Evolutionary conservation across 2,113 vertebrate genomes (phyloP).

Genomic region (Hemiprocne comata): DNA sequence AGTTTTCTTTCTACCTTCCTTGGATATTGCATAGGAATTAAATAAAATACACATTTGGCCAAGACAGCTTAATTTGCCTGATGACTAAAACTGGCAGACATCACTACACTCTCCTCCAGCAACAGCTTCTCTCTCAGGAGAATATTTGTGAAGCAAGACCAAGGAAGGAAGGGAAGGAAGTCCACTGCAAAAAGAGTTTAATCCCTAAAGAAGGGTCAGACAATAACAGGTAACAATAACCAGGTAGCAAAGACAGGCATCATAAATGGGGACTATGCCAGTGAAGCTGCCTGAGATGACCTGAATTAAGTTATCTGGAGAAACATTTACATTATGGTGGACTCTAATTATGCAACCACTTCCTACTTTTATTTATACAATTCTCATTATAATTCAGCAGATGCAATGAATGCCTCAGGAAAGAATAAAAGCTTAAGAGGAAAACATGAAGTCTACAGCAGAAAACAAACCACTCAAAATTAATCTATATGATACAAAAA

Average conservation of each 20-base stretch:
- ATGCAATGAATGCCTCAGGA: neutral
- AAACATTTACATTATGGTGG: neutral
- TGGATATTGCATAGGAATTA: too few species aligned
- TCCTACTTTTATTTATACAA: neutral
- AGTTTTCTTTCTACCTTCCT: too few species aligned
- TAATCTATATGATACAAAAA: neutral
- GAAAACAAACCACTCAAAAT: neutral
- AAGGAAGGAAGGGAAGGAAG: neutral
- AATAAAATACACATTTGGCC: neutral
- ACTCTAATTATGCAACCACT: neutral
- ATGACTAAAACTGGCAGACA: neutral
- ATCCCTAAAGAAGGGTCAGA: neutral
- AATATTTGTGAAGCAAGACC: neutral
- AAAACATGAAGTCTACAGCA: neutral
- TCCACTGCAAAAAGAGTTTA: neutral
- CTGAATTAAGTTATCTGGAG: neutral
- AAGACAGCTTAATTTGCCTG: neutral
- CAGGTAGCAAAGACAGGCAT: neutral
- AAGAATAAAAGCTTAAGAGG: neutral
- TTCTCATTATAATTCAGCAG: neutral
- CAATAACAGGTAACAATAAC: neutral
- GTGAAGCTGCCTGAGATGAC: neutral
- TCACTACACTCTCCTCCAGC: accelerated
- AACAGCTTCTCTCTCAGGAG: neutral
- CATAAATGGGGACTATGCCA: neutral